These are phyloP conservation scores for Poeciliopsis turrubarensis DNA, from an alignment of 2,113 vertebrate species.

Conservation along the genomic window DNA sequence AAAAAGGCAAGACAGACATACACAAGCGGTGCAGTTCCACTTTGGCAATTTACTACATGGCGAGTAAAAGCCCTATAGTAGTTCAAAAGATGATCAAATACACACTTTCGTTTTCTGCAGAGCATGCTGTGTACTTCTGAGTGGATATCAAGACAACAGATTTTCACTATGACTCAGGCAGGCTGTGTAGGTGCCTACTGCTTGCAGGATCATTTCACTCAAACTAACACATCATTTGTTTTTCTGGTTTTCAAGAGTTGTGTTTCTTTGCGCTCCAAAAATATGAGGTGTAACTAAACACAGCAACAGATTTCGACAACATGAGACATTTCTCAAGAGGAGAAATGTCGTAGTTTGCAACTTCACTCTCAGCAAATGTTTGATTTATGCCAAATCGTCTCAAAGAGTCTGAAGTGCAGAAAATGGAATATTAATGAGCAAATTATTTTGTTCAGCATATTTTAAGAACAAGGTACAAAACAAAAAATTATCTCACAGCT, in stretches of 20 bases:
- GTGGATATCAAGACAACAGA: constrained; percentile 11
- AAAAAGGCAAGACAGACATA: background rate
- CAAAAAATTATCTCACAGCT: background rate
- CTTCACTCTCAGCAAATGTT: constrained; percentile 5
- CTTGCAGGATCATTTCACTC: constrained; percentile 3
- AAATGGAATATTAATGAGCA: constrained; percentile 35
- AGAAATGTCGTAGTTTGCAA: constrained; percentile 14
- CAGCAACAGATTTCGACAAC: background rate
- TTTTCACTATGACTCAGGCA: constrained; percentile 43
- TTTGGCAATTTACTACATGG: background rate
- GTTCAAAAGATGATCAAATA: background rate
- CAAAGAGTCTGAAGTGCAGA: background rate
- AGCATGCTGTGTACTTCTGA: background rate
- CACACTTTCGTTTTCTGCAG: background rate
- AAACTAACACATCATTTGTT: constrained; percentile 1
- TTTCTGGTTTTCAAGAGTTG: background rate
- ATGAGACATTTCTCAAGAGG: constrained; percentile 14
- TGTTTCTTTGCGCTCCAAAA: constrained; percentile 1
- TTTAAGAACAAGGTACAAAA: background rate
- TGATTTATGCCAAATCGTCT: background rate
- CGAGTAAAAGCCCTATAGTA: background rate
- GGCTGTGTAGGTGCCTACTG: constrained; percentile 23
- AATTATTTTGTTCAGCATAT: background rate
- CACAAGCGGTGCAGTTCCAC: background rate
- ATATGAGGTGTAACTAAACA: constrained; percentile 4